Base-by-base conservation (phyloP, 2,113 vertebrate species). In the Cynopterus brachyotis region DNA sequence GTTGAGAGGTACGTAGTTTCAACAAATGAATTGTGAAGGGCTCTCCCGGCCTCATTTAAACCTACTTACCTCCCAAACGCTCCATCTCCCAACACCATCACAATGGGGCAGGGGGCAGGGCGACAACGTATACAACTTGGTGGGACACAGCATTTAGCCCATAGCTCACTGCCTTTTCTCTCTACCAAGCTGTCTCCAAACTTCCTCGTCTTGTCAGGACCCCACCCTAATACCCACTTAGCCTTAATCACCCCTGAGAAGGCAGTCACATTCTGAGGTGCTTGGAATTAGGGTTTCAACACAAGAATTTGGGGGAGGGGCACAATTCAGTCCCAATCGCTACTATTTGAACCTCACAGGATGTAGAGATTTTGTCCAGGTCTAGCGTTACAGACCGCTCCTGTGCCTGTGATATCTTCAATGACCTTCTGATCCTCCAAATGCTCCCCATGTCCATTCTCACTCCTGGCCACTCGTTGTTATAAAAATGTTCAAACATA, bases 371-470 rank as follows among this genome's bases (percentile, higher is more conserved):
- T 81, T 90, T 82, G 37, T 45, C 76, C 9, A 53, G 70, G 24
- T 28, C 13, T 30, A 8, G 37, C n/a, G 4, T 87, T 50, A 26
- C 9, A 32, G 32, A 69, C 20, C 6, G 6, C 53, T 55, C 47
- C 72, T n/a, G 9, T 0, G 6, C 45, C 73, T 28, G 6, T 15
- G 47, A 26, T 60, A 32, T 16, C 45, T 19, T 75, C 22, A 82
- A 50, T 66, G 53, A 35, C 45, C 45, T 69, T 32, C 86, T 45
- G n/a, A 53, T 12, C 24, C 53, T 22, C 47, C 26, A 35, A 40
- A 4, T 64, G 6, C 28, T 37, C 24, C 9, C 40, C 3, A 1
- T 0, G 13, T 3, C 30, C 7, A 28, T 3, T 10, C 28, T 37
- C 32, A 70, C 55, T 84, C 28, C 85, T 24, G 24, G 69, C 19